Percentiles rank a stretch among this genome's conserved stretches.
phyloP scores from a whole-genome alignment of 2,113 vertebrate species.

The Stigmatopora nigra region DNA sequence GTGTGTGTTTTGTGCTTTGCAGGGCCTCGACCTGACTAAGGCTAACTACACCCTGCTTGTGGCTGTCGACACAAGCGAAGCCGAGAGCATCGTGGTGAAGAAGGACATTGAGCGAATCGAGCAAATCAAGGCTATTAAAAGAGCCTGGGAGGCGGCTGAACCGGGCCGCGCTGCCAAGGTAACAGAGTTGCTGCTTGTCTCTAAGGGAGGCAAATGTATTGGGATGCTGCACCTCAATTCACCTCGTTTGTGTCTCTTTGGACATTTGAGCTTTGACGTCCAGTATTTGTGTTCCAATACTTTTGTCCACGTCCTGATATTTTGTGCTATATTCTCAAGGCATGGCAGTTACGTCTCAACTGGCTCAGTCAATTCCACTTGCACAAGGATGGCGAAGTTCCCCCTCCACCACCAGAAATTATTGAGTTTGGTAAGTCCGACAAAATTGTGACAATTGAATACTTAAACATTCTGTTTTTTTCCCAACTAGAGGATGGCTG shows the following conservation, averaged over 20 bases:
- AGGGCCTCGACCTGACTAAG: constrained; percentile 64
- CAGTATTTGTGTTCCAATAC: background rate
- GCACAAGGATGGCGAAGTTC: constrained; percentile 17
- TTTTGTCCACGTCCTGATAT: background rate
- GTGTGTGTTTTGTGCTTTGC: constrained; percentile 7
- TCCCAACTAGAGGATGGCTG: background rate
- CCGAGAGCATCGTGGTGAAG: constrained; percentile 67
- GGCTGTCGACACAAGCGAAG: constrained; percentile 71
- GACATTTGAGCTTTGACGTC: background rate
- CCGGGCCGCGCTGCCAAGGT: constrained; percentile 82
- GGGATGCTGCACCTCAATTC: background rate
- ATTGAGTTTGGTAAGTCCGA: constrained; percentile 25
- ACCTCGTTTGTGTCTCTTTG: background rate
- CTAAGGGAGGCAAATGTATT: background rate
- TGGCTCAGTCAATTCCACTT: constrained; percentile 61
- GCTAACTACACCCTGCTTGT: constrained; percentile 76
- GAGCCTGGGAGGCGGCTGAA: constrained; percentile 81
- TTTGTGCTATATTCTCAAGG: constrained; percentile 57
- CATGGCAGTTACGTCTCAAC: constrained; percentile 68
- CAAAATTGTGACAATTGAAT: background rate
- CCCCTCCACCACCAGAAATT: constrained; percentile 20
- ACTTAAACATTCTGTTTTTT: background rate
- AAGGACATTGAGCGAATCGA: constrained; percentile 78
- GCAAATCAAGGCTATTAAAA: constrained; percentile 81
- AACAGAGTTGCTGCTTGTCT: constrained; percentile 4